phyloP scores from a whole-genome alignment of 2,888 invertebrate genomes.

The Drosophila histrio region DNA sequence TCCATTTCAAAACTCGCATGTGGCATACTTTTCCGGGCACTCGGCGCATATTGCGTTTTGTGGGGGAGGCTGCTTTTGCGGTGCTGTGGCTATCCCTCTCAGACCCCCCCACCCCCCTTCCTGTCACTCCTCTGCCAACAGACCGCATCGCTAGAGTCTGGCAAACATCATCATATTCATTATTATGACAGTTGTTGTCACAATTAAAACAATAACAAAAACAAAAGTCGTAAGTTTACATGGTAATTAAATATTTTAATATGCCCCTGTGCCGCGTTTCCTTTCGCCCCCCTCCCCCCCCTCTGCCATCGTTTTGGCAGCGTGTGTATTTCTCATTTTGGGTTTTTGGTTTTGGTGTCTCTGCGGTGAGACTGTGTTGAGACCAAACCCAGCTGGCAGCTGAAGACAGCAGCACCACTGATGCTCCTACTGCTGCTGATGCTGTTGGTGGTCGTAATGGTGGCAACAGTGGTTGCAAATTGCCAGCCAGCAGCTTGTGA shows the following conservation, averaged over 20 bases:
- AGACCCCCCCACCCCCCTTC: too few relatives aligned
- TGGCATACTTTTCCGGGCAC: slow-evolving; percentile 54
- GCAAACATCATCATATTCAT: slow-evolving; percentile 78
- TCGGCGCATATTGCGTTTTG: slow-evolving; percentile 50
- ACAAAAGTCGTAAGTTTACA: slow-evolving; percentile 80
- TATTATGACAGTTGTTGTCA: slow-evolving; percentile 81
- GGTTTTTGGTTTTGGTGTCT: slow-evolving; percentile 49
- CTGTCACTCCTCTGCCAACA: too few relatives aligned
- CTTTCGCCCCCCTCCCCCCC: neutral
- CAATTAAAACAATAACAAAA: slow-evolving; percentile 79
- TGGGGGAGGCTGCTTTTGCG: neutral
- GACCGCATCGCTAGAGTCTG: slow-evolving; percentile 10
- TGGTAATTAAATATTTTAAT: slow-evolving; percentile 82
- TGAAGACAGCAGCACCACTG: slow-evolving; percentile 29
- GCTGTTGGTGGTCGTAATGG: slow-evolving; percentile 45
- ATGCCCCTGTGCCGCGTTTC: slow-evolving; percentile 57
- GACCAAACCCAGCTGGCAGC: slow-evolving; percentile 44
- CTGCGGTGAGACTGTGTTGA: slow-evolving; percentile 46
- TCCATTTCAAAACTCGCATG: slow-evolving; percentile 57
- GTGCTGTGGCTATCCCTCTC: slow-evolving; percentile 2
- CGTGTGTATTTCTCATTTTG: slow-evolving; percentile 47
- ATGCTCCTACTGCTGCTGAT: slow-evolving; percentile 16
- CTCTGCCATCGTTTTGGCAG: slow-evolving; percentile 8
- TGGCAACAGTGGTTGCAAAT: slow-evolving; percentile 65
- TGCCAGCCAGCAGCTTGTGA: slow-evolving; percentile 64